These are phyloP conservation scores for Gordius sp. DNA, from an alignment of 2,888 invertebrate species.

Conservation along the genomic window DNA sequence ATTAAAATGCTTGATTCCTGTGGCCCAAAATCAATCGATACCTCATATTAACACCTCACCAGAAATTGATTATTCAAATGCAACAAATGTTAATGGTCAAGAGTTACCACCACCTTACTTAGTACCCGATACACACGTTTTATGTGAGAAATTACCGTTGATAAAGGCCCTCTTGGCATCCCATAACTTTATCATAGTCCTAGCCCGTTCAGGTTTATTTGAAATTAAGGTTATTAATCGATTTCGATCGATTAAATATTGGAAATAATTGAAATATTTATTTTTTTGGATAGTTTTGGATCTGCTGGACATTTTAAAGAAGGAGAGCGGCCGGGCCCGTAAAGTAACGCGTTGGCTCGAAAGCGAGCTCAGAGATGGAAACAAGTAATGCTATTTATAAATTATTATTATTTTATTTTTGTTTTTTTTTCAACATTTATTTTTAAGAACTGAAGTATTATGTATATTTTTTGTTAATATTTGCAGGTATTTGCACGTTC, in stretches of 20 bases:
- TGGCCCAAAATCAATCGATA: no score
- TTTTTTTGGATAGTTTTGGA: not conserved
- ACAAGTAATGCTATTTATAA: conserved; percentile 10
- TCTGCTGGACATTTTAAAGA: conserved; percentile 11
- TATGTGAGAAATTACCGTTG: conserved; percentile 12
- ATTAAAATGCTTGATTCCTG: no score
- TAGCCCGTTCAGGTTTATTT: conserved; percentile 9
- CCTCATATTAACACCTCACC: no score
- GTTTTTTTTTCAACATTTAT: not conserved
- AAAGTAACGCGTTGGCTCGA: not conserved
- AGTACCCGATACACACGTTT: conserved; percentile 13
- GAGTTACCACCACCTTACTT: not conserved
- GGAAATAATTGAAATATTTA: no score
- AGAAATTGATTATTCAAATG: no score
- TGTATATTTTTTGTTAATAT: no score
- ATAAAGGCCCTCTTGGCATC: not conserved
- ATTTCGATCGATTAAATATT: not conserved
- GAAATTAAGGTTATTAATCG: no score
- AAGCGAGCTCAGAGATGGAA: conserved; percentile 9
- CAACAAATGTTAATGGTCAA: no score
- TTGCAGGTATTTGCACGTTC: not conserved
- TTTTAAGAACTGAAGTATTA: not conserved
- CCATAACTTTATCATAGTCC: not conserved
- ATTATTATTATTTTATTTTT: conserved; percentile 9
- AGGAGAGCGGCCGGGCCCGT: not conserved